Evolutionary conservation across 2,888 invertebrate genomes (phyloP), one percentile per base, ranked within the genome.

Genomic region (Tetanocera ferruginea): DNA sequence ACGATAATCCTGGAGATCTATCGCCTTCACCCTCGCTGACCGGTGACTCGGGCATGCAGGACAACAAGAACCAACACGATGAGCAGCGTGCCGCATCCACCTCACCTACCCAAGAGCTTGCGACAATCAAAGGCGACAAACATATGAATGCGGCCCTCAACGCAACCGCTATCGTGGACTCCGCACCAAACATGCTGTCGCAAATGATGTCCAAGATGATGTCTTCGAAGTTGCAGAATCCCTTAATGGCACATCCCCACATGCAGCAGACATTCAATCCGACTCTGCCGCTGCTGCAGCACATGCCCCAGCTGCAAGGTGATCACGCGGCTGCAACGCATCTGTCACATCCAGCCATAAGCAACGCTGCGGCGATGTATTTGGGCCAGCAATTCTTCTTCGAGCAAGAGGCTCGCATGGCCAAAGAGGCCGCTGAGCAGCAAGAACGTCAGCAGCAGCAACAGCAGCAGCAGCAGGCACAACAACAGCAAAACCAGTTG

Each of bases 361-460:
- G 91, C 87, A 92, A 91, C 82, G 93, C 93, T 31, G 91, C 92
- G 17, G 93, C 93, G 28, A 95, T 95, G 94, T 95, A 95, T 89
- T 91, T 95, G 82, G 94, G 94, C 80, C 95, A 95, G 85, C 95
- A 95, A 86, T 91, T 95, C 84, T 93, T 95, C 86, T 91, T 95
- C 90, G 95, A 96, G 89, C 94, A 95, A 88, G 95, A 95, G 87
- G 94, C 94, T 28, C 92, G 94, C 81, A 91, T 94, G 90, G 94
- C 93, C 28, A 93, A 93, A 83, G 92, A 94, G 90, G 91, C 93
- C 67, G 92, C 91, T 78, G 93, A 91, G 78, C 92, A 91, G 80
- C 91, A 91, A 81, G 91, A 91, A 83, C 90, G 92, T 52, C 92
- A 91, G 62, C 92, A 91, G 67, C 90, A 90, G 43, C 90, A 89